Evolutionary conservation across 2,113 vertebrate species (phyloP).

Genomic region (Grallaria varia): DNA sequence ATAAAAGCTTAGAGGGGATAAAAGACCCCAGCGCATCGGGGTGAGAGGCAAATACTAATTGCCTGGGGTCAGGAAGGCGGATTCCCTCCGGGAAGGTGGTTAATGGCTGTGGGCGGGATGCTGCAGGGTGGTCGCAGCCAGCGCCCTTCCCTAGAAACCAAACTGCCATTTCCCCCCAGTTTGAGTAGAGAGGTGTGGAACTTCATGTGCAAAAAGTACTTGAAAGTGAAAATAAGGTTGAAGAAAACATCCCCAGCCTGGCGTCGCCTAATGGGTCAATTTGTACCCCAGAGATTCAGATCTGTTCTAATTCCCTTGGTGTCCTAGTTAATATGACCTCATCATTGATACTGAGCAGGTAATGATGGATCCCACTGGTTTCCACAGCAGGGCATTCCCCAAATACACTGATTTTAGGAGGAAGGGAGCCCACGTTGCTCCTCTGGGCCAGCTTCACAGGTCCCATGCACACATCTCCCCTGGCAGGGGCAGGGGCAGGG

Average conservation of each 20-base stretch:
- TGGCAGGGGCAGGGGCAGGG: neutral
- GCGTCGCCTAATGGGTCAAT: neutral
- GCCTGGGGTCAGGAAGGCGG: neutral
- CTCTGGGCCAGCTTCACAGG: neutral
- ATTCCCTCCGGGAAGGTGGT: neutral
- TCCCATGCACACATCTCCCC: rapidly evolving
- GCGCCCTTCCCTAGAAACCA: neutral
- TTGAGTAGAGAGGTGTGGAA: neutral
- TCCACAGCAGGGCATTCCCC: rapidly evolving
- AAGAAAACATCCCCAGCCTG: neutral
- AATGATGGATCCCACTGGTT: neutral
- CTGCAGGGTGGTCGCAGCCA: neutral
- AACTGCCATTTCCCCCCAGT: neutral
- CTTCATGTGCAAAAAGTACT: neutral
- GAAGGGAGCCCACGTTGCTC: neutral
- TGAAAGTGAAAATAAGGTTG: neutral
- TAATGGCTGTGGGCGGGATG: neutral
- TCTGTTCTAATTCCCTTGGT: neutral
- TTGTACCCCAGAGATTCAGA: neutral
- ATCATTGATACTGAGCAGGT: neutral
- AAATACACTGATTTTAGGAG: neutral
- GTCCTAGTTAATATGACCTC: neutral
- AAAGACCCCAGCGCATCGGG: neutral
- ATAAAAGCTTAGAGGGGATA: neutral
- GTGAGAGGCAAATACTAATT: neutral